Conservation (phyloP, 2,888 invertebrate species). For the Mechanitis mazaeus region DNA sequence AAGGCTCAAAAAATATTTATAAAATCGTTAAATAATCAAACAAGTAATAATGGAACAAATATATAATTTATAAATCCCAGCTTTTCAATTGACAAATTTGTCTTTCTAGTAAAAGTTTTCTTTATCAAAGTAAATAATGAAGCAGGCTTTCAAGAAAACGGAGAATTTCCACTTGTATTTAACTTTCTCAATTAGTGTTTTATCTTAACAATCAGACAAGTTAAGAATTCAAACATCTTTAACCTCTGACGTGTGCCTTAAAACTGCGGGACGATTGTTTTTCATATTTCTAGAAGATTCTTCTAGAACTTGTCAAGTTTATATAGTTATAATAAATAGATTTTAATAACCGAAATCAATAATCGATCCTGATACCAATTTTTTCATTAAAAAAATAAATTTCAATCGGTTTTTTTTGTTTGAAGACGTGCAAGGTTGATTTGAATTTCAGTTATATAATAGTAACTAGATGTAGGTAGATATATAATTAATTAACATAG, state of each 20-base stretch:
- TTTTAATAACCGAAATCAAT: too few species aligned
- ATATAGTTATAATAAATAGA: too few species aligned
- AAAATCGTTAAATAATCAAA: not conserved
- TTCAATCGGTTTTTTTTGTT: too few species aligned
- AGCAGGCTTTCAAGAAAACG: conserved; percentile 13
- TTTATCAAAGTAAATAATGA: conserved; percentile 9
- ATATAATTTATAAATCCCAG: not conserved
- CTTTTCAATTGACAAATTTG: conserved; percentile 2
- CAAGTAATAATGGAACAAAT: not conserved
- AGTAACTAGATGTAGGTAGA: too few species aligned
- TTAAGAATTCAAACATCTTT: conserved; percentile 20
- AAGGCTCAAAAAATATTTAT: too few species aligned
- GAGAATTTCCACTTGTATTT: conserved; percentile 23
- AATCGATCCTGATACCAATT: too few species aligned
- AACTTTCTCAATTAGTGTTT: conserved; percentile 31
- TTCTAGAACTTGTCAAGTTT: not conserved
- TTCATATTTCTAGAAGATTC: not conserved
- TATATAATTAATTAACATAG: too few species aligned
- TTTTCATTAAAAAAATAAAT: too few species aligned
- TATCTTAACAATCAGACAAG: conserved; percentile 27
- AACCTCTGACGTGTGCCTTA: conserved; percentile 6
- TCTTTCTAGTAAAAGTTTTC: not conserved
- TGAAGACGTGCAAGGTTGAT: too few species aligned
- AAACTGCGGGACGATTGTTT: conserved; percentile 9
- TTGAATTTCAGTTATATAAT: not conserved